Conservation (phyloP, 2,113 vertebrate species). For the Piaya cayana region DNA sequence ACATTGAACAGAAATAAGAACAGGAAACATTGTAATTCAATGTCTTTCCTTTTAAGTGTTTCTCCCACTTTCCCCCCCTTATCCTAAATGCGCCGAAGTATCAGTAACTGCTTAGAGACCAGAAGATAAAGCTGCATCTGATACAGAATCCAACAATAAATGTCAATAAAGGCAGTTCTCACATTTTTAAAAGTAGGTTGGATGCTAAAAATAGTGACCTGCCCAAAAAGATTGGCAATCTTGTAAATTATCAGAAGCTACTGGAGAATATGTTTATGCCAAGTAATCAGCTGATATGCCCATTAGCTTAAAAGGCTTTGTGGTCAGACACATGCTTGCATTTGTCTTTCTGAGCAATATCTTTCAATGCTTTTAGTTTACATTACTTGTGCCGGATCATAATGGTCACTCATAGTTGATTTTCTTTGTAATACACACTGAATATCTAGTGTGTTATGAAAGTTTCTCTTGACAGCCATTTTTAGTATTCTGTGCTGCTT, state of each 20-base stretch:
- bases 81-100: background rate
- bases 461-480: background rate
- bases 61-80: background rate
- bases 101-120: background rate
- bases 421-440: background rate
- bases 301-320: background rate
- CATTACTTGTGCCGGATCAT: background rate
- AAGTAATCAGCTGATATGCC: background rate
- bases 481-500: background rate
- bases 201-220: background rate
- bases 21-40: background rate
- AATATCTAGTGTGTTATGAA: background rate
- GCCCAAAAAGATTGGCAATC: background rate
- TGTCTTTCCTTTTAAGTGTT: background rate
- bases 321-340: background rate
- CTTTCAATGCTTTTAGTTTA: background rate
- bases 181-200: background rate
- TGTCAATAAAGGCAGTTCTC: background rate
- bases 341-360: background rate
- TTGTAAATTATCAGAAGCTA: background rate
- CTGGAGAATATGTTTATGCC: background rate
- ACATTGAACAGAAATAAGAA: too few relatives aligned
- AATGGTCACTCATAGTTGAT: background rate
- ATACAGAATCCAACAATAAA: background rate
- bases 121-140: background rate